These are phyloP conservation scores for Drosophila biarmipes DNA, from an alignment of 1,140 invertebrate genomes.

Conservation along the genomic window DNA sequence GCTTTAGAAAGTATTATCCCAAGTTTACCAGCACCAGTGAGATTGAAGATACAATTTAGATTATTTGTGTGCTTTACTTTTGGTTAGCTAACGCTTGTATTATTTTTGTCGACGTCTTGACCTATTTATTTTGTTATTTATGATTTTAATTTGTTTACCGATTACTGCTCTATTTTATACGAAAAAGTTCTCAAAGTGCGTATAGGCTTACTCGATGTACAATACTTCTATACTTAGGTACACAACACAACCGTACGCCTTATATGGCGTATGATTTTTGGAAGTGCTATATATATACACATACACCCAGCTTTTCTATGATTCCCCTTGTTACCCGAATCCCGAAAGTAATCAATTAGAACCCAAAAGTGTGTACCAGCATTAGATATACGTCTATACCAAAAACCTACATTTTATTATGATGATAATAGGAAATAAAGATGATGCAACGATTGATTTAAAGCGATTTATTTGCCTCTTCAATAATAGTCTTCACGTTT, in stretches of 20 bases:
- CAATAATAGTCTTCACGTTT: conserved; percentile 1
- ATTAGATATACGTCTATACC: conserved; percentile 11
- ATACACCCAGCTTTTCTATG: conserved; percentile 47
- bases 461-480: background rate
- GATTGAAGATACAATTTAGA: conserved; percentile 42
- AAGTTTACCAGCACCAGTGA: conserved; percentile 46
- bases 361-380: background rate
- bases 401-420: conserved; percentile 46
- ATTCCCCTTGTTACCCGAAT: conserved; percentile 36
- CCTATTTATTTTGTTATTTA: conserved; percentile 50
- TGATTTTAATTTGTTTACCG: conserved; percentile 30
- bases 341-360: conserved; percentile 2
- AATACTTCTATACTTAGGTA: conserved; percentile 45
- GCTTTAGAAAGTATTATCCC: conserved; percentile 69
- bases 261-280: conserved; percentile 16
- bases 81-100: conserved; percentile 39
- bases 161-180: conserved; percentile 16
- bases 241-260: conserved; percentile 27
- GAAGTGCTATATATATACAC: conserved; percentile 37
- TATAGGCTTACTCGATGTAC: conserved; percentile 39
- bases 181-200: conserved; percentile 56
- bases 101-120: conserved; percentile 31
- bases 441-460: conserved; percentile 16
- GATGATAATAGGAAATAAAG: conserved; percentile 4
- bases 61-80: conserved; percentile 53